Conservation (phyloP, 2,113 vertebrate species). For the Hippocampus comes region DNA sequence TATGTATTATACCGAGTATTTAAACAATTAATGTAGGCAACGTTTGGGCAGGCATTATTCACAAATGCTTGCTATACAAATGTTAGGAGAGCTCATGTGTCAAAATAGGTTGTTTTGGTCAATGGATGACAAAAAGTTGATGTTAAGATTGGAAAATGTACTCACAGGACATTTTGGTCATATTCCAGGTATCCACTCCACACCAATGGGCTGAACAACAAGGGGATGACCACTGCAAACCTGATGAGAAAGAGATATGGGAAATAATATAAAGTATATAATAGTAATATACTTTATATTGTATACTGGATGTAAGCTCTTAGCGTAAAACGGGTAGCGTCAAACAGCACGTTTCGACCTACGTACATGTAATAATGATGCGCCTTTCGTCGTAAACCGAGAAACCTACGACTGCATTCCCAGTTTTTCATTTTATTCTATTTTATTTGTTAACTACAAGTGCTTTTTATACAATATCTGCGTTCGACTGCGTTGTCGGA, state of each 20-base stretch:
- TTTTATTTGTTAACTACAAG: neutral
- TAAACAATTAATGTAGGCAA: too few relatives aligned
- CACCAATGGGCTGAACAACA: slow-evolving; percentile 47
- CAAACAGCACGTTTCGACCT: neutral
- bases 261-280: neutral
- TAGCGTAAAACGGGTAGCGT: too few relatives aligned
- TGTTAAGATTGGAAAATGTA: neutral
- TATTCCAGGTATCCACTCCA: slow-evolving; percentile 64
- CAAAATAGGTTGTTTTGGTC: neutral
- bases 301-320: too few relatives aligned
- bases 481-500: too few relatives aligned
- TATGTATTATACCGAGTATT: too few relatives aligned
- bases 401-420: too few relatives aligned
- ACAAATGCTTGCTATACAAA: too few relatives aligned
- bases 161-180: slow-evolving; percentile 73
- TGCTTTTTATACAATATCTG: neutral
- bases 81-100: neutral
- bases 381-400: neutral
- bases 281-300: too few relatives aligned
- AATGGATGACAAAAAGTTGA: neutral
- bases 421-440: neutral
- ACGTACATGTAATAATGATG: neutral
- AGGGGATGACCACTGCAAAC: slow-evolving; percentile 26
- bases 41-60: too few relatives aligned
- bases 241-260: slow-evolving; percentile 29